Conservation (phyloP, 2,888 invertebrate genomes). For the Eupithecia subumbrata region DNA sequence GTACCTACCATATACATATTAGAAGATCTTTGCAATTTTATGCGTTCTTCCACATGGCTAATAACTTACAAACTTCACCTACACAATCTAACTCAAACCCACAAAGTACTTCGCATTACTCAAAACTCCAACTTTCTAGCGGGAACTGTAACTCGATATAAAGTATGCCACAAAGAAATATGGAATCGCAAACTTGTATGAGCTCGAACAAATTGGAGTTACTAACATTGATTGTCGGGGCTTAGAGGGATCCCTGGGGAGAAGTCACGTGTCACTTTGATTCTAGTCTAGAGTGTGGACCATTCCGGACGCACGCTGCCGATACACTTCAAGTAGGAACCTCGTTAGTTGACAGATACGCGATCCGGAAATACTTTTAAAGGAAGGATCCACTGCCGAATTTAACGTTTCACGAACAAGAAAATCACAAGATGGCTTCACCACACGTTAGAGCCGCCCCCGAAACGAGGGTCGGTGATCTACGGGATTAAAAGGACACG, state of each 20-base stretch:
- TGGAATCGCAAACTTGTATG: slow-evolving; percentile 32
- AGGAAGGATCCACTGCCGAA: background rate
- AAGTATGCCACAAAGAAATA: slow-evolving; percentile 27
- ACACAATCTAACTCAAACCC: background rate
- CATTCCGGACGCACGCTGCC: slow-evolving; percentile 14
- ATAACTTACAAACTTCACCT: background rate
- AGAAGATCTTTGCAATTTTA: background rate
- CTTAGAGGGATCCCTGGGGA: slow-evolving; percentile 26
- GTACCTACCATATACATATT: background rate
- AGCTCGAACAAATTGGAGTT: slow-evolving; percentile 25
- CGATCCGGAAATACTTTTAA: slow-evolving; percentile 1
- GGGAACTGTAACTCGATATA: slow-evolving; percentile 28
- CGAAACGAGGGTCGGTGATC: background rate
- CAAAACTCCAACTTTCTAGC: slow-evolving; percentile 7
- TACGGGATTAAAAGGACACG: slow-evolving; percentile 3
- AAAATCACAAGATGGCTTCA: background rate
- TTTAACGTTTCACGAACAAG: background rate
- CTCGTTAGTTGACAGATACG: background rate
- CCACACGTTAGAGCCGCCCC: background rate
- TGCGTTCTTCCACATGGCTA: background rate
- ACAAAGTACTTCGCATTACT: slow-evolving; percentile 7
- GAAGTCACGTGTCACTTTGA: slow-evolving; percentile 24
- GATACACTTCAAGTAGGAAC: background rate
- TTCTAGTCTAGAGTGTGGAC: slow-evolving; percentile 8
- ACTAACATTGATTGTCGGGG: slow-evolving; percentile 27